Evolutionary conservation across 2,113 vertebrate genomes (phyloP), one percentile per base, ranked within the genome.

Genomic region (Pseudois nayaur): DNA sequence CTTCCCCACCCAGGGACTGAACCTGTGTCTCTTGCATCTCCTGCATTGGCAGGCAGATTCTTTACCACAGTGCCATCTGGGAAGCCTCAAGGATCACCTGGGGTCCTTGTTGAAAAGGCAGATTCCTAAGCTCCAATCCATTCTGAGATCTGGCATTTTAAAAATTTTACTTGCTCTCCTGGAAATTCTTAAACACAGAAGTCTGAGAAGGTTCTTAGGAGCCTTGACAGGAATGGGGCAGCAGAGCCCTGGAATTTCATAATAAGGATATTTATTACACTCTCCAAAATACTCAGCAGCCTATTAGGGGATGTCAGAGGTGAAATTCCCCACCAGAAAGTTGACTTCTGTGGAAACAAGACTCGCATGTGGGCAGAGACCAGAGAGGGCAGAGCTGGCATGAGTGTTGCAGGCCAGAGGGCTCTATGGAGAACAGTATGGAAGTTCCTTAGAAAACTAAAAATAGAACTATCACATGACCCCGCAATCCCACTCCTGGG

Each of bases 381-480:
- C 11, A n/a, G 40, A 59, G 29, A 10, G 31, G 29, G 52, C 33
- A 43, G 74, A 25, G 12, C 27, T 16, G 10, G 54, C 9, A 6
- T 0, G 3, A 19, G 33, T 21, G 50, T 59, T 33, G 3, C 10
- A 3, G 48, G 55, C 21, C 2, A 15, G 8, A 31, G 15, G 45
- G 48, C 62, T n/a, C 59, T 36, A 19, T 43, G 40, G 12, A 76
- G 36, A 15, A 43, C 23, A 27, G 23, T 76, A 76, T 43, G 23
- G 36, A 43, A 76, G 6, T 43, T 76, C 71, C 71, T 76, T 76
- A 27, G 43, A 76, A 76, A 71, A 7, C 36, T 76, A 27, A 76
- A 76, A 76, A 40, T 43, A 43, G 71, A 43, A 43, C 40, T 43
- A 43, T 76, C 40, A 27, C 29, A 43, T 76, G 71, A 76, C 71